phyloP scores from a whole-genome alignment of 2,113 vertebrate species.

The Lepidiolamprologus cunningtoni region DNA sequence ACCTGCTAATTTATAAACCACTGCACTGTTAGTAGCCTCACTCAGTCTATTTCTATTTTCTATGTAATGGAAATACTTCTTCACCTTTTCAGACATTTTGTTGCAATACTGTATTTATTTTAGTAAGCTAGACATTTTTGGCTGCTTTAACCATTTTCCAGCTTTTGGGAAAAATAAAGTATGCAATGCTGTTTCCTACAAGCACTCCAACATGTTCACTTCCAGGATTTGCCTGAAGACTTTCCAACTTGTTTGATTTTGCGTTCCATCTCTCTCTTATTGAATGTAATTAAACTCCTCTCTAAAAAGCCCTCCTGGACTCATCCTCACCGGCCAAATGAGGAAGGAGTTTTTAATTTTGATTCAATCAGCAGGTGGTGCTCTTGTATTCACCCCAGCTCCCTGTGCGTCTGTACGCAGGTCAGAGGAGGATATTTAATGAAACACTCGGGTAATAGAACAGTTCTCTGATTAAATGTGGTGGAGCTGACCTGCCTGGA shows the following conservation, averaged over 20 bases:
- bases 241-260: not conserved
- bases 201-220: not conserved
- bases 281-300: not conserved
- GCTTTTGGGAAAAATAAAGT: not conserved
- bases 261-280: not conserved
- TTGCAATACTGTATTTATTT: not conserved
- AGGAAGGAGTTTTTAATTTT: not conserved
- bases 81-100: not conserved
- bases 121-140: not conserved
- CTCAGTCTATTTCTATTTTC: not conserved
- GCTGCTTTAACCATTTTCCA: not conserved
- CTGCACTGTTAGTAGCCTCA: not conserved
- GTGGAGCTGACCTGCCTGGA: not conserved
- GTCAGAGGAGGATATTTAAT: not conserved
- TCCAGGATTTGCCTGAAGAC: not conserved
- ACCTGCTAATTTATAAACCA: not conserved
- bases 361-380: conserved; percentile 26
- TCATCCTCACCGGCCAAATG: not conserved
- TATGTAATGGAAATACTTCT: not conserved
- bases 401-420: not conserved
- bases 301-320: not conserved
- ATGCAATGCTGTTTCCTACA: not conserved
- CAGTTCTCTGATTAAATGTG: not conserved
- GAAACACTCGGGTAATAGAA: not conserved
- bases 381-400: not conserved